These are phyloP conservation scores for Cliona cf. orientalis DNA, from an alignment of 37 sponge, comb jelly and placozoan species.

Conservation along the genomic window DNA sequence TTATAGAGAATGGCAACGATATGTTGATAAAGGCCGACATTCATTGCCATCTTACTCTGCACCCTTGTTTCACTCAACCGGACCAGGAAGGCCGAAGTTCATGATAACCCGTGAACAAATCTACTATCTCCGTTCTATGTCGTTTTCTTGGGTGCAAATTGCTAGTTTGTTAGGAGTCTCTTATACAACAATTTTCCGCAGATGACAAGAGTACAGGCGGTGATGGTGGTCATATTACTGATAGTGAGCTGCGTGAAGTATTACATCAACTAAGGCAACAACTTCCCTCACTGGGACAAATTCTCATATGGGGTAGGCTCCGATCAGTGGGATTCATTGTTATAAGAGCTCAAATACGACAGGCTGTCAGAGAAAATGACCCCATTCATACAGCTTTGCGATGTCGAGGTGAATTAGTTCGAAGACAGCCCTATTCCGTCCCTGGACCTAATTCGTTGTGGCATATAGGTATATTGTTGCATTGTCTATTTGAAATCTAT, in stretches of 20 bases:
- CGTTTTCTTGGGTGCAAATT: conserved; percentile 58
- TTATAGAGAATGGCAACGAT: conserved; percentile 27
- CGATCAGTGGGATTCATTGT: conserved; percentile 26
- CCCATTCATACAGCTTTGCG: conserved; percentile 31
- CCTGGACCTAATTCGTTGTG: conserved; percentile 77
- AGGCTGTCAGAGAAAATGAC: conserved; percentile 11
- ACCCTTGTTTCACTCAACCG: neutral
- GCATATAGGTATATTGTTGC: conserved; percentile 68
- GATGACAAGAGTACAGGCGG: conserved; percentile 27
- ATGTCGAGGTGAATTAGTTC: conserved; percentile 21
- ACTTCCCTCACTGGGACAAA: conserved; percentile 40
- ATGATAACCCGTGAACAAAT: conserved; percentile 19
- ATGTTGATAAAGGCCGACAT: neutral
- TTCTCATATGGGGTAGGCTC: conserved; percentile 21
- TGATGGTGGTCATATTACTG: neutral
- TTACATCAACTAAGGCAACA: conserved; percentile 12
- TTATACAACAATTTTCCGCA: conserved; percentile 40
- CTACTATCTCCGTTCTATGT: conserved; percentile 40
- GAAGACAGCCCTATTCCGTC: conserved; percentile 53
- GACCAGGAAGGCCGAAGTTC: conserved; percentile 38
- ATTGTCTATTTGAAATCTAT: neutral
- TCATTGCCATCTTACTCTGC: conserved; percentile 6
- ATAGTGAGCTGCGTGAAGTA: neutral
- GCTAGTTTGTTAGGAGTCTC: conserved; percentile 43
- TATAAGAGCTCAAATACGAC: neutral